Percentiles rank a stretch among this genome's conserved stretches.
Evolutionary conservation across 1,140 invertebrate species (phyloP).

Genomic region (Kradibia gibbosae): DNA sequence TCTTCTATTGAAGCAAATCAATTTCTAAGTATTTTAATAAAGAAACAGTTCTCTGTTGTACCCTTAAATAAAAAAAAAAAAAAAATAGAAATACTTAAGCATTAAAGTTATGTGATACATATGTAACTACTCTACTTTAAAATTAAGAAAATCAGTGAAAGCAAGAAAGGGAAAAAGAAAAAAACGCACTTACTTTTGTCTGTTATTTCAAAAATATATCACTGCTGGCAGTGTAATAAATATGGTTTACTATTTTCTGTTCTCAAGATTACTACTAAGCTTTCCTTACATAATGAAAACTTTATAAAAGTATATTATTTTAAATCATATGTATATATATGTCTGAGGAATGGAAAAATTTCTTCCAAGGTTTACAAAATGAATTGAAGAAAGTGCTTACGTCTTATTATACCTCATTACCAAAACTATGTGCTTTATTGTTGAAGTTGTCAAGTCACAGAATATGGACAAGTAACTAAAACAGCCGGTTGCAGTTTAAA

Average conservation of each 20-base stretch:
- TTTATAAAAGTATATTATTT: slow-evolving; percentile 33
- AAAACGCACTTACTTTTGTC: slow-evolving; percentile 49
- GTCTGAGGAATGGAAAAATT: no score
- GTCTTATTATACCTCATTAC: no score
- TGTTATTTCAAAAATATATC: slow-evolving; percentile 55
- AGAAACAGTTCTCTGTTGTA: slow-evolving; percentile 37
- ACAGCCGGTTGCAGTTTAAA: no score
- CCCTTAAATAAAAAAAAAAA: slow-evolving; percentile 30
- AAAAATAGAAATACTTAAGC: no score
- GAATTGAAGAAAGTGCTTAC: no score
- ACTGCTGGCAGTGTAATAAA: slow-evolving; percentile 59
- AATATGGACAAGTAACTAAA: no score
- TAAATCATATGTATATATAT: no score
- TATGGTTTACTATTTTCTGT: slow-evolving; percentile 28
- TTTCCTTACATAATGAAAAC: slow-evolving; percentile 1
- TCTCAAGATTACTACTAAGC: slow-evolving; percentile 6
- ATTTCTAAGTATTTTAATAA: slow-evolving; percentile 21
- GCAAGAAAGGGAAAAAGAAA: not conserved
- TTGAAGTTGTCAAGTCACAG: no score
- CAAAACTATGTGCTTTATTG: no score
- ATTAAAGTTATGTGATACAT: slow-evolving; percentile 1
- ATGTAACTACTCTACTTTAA: not conserved
- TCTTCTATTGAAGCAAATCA: not conserved
- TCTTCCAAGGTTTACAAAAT: no score
- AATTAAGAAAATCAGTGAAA: not conserved